phyloP scores from a whole-genome alignment of 2,888 invertebrate genomes.

The Tetragonula carbonaria region DNA sequence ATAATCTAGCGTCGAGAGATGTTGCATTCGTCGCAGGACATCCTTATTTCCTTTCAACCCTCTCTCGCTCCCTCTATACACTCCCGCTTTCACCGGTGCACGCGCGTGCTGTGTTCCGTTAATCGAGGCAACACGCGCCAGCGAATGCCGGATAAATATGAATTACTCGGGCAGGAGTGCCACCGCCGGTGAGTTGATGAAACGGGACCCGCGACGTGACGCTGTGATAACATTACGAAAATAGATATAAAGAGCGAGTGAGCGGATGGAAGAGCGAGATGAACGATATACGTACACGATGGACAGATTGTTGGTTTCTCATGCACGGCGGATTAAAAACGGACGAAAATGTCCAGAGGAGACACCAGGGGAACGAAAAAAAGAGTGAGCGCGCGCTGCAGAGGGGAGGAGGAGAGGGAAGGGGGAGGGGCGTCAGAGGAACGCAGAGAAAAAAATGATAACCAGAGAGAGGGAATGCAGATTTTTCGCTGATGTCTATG shows the following conservation, averaged over 20 bases:
- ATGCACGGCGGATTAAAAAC: constrained; percentile 3
- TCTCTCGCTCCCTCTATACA: not conserved
- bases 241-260: constrained; percentile 11
- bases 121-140: constrained; percentile 13
- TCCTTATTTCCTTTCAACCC: not conserved
- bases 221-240: not conserved
- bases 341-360: not conserved
- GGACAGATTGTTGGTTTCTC: not conserved
- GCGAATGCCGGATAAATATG: constrained; percentile 18
- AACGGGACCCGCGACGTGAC: not conserved
- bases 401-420: not conserved
- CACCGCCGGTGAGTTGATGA: not conserved
- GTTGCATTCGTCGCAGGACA: not conserved
- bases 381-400: not conserved
- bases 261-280: not conserved
- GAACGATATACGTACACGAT: not conserved
- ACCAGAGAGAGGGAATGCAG: not conserved
- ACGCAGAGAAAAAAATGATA: not conserved
- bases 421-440: not conserved
- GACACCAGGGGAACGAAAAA: not conserved
- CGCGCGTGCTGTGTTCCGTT: constrained; percentile 2
- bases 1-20: no score
- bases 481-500: constrained; percentile 51
- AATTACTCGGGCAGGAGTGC: constrained; percentile 13
- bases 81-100: not conserved